phyloP scores from a whole-genome alignment of 2,113 vertebrate species.

The Xiphorhynchus elegans region DNA sequence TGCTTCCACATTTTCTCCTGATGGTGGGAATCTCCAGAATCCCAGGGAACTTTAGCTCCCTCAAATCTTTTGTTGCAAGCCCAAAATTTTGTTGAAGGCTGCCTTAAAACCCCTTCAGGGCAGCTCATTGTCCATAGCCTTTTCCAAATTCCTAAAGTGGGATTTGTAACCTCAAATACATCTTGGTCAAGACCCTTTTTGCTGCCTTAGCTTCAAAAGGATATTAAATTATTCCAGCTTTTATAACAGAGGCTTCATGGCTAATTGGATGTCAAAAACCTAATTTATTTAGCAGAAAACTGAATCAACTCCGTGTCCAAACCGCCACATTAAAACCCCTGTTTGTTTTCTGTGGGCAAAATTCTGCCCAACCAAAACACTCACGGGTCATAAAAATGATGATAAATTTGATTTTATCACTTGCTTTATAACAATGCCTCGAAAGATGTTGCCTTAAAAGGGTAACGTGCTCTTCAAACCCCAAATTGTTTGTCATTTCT shows the following conservation, averaged over 20 bases:
- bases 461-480: constrained; percentile 40
- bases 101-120: background rate
- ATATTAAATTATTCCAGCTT: background rate
- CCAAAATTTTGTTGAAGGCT: background rate
- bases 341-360: background rate
- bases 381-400: background rate
- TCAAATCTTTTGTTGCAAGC: background rate
- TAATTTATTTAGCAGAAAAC: background rate
- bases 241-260: background rate
- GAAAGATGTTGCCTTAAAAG: constrained; percentile 52
- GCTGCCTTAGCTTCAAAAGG: background rate
- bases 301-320: background rate
- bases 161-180: background rate
- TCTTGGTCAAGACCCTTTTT: background rate
- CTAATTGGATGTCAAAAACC: background rate
- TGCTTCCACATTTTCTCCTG: background rate
- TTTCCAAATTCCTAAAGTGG: background rate
- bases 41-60: background rate
- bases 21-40: background rate
- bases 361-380: background rate
- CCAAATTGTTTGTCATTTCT: constrained; percentile 69
- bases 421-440: constrained; percentile 23
- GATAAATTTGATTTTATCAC: constrained; percentile 40
- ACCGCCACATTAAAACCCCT: background rate
- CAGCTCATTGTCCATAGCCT: background rate